Evolutionary conservation across 2,888 invertebrate species (phyloP).

Genomic region (Leptopterna dolabrata): DNA sequence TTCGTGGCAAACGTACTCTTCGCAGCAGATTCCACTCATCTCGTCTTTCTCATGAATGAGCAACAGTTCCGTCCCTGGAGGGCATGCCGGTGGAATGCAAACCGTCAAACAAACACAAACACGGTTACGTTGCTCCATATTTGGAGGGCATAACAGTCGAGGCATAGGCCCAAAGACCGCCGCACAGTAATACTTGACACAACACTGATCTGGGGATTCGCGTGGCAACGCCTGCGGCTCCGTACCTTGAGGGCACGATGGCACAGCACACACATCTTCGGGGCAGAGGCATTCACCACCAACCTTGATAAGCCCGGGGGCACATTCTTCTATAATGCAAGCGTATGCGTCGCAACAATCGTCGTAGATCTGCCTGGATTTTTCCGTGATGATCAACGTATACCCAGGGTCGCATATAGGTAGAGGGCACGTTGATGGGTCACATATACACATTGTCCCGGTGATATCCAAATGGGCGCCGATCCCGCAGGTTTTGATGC

Average conservation of each 20-base stretch:
- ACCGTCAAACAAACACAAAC: neutral
- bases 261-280: neutral
- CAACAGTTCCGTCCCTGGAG: neutral
- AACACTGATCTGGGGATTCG: neutral
- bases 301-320: neutral
- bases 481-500: neutral
- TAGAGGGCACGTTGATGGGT: neutral
- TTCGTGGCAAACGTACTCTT: neutral
- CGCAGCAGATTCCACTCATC: neutral
- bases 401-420: neutral
- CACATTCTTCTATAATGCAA: neutral
- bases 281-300: neutral
- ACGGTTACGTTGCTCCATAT: neutral
- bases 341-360: neutral
- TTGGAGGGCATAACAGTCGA: neutral
- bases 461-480: neutral
- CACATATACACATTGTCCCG: neutral
- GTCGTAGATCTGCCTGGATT: neutral
- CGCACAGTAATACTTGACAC: neutral
- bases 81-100: neutral
- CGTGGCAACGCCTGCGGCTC: neutral
- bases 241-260: neutral
- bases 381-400: neutral
- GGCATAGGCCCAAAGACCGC: neutral
- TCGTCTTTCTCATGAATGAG: neutral